Evolutionary conservation across 2,888 invertebrate species (phyloP), one percentile per base, ranked within the genome.

Genomic region (Perizoma affinitatum): DNA sequence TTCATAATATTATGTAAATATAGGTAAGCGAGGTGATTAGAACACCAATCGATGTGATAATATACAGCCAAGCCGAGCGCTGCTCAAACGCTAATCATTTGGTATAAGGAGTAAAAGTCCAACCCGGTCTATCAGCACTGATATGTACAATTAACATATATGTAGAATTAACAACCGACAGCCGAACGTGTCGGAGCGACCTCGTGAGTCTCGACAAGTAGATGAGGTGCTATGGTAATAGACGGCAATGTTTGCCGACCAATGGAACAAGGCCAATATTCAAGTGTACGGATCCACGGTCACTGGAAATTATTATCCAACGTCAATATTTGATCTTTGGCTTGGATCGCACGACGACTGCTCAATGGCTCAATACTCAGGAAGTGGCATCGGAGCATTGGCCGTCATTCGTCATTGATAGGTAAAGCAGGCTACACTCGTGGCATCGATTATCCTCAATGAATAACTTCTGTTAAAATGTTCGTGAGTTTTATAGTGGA

Each of bases 251-350:
- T 77, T 76, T 74, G 75, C 73, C 71, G 75, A 74, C 79, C 83
- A 78, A 73, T 77, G 73, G 73, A 73, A 74, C 83, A 84, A 87
- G 86, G 87, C 83, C 81, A 80, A 74, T 72, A 76, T 78, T 79
- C 80, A 82, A 80, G 80, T 83, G 76, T 82, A 75, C 75, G 68
- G 52, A 71, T 71, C 76, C 80, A 82, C 75, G 80, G 82, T 76
- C 83, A 76, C 58, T 76, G 68, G 67, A 71, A 74, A 73, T 65
- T 78, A 76, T 79, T 77, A 79, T 74, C 57, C 54, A 69, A 71
- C 68, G 67, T 75, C 73, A 73, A 71, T 65, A 63, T 67, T 63
- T 58, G 51, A 63, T 63, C 54, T 58, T 66, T 63, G 54, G 57
- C 48, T 47, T 61, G 46, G 49, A 54, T 36, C 49, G 44, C 48